A percentile compares a stretch with the other conserved stretches of the same genome.
Evolutionary conservation across 2,888 invertebrate genomes (phyloP).

Genomic region (Meteorus colon): DNA sequence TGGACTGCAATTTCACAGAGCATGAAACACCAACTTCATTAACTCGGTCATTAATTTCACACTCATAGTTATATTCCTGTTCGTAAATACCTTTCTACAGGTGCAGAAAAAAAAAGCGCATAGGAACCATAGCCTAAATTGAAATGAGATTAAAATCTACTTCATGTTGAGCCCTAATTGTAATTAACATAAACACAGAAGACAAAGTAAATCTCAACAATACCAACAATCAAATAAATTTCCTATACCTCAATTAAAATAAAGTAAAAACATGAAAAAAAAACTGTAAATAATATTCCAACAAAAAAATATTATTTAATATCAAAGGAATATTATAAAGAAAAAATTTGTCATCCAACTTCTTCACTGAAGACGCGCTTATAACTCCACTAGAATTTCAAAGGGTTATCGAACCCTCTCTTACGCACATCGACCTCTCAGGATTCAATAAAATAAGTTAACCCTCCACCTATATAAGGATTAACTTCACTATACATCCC

Average conservation of each 20-base stretch:
- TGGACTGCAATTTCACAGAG: constrained; percentile 65
- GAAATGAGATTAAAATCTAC: too few relatives aligned
- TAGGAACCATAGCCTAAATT: too few relatives aligned
- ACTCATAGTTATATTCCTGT: constrained; percentile 49
- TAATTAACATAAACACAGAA: too few relatives aligned
- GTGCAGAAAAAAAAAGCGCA: not conserved
- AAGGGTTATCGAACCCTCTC: constrained; percentile 36
- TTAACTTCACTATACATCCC: constrained; percentile 21
- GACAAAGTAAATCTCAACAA: not conserved
- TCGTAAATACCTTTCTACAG: constrained; percentile 29
- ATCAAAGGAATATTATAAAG: not conserved
- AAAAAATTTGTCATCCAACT: not conserved
- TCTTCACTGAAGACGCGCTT: not conserved
- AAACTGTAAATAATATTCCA: not conserved
- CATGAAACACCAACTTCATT: constrained; percentile 74
- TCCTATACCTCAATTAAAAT: not conserved
- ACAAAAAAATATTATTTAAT: not conserved
- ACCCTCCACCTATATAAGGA: constrained; percentile 28
- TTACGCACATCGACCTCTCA: constrained; percentile 16
- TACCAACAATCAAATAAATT: not conserved
- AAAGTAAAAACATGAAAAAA: too few relatives aligned
- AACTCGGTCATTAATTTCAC: constrained; percentile 71
- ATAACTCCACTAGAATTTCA: constrained; percentile 2
- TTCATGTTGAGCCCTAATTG: too few relatives aligned
- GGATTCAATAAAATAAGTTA: constrained; percentile 39